Evolutionary conservation across 2,888 invertebrate species (phyloP), one percentile per base, ranked within the genome.

Genomic region (Agrypnus murinus): DNA sequence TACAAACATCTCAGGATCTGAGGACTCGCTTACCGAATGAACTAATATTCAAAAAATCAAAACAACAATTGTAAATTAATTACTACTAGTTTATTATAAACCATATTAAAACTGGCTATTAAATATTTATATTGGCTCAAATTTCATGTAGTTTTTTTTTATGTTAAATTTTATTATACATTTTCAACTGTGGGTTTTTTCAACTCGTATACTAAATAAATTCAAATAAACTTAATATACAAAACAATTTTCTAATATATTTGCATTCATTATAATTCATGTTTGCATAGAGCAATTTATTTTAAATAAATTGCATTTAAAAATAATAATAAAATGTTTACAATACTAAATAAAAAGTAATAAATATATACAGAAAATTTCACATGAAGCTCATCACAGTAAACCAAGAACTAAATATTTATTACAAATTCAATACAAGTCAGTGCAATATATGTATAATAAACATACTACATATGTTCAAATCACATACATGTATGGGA

Each of bases 331-430:
- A 74, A 77, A 76, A 75, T 75, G 79, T 80, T 77, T 80, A 82
- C 77, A 82, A 80, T 58, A 79, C 74, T 79, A 79, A 81, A 81
- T 80, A 80, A 81, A 77, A 81, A 82, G 81, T 81, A 81, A 84
- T 76, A 78, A 82, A 82, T 84, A 84, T 84, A 78, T 84, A 85
- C 84, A 84, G 82, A 82, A 82, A 83, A 82, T 83, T 82, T 81
- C 81, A 82, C 81, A 83, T 82, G 81, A 84, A 84, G 84, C 84
- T 84, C 84, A 85, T 85, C 85, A 85, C 85, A 85, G 85, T 84
- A 85, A 84, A 83, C 83, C 81, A 84, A 81, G 82, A 84, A 84
- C 83, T 83, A 84, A 85, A 84, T 75, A 77, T 69, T 65, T 75
- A 75, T 69, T 72, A 72, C 59, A 72, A 63, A 69, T 65, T 34